phyloP scores from a whole-genome alignment of 1,140 invertebrate genomes.

The Nautilus pompilius region DNA sequence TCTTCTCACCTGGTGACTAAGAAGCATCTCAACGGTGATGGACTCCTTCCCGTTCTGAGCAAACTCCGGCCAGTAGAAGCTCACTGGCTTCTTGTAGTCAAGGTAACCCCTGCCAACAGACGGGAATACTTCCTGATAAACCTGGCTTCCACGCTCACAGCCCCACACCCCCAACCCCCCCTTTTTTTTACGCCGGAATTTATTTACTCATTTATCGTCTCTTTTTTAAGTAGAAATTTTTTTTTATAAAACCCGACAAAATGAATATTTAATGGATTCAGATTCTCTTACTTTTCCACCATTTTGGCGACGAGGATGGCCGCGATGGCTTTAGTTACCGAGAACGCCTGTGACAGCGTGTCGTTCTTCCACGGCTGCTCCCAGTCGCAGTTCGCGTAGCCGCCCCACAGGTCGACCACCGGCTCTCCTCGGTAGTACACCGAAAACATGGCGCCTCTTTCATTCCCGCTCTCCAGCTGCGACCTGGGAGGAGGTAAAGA shows the following conservation, averaged over 20 bases:
- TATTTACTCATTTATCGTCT: too few species aligned
- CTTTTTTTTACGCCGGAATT: too few species aligned
- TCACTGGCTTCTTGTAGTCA: conserved; percentile 49
- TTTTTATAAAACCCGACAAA: neutral
- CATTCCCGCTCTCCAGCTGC: conserved; percentile 19
- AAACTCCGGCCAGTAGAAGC: conserved; percentile 58
- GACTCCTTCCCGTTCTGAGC: conserved; percentile 52
- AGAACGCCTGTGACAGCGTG: conserved; percentile 26
- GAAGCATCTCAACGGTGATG: conserved; percentile 53
- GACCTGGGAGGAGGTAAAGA: too few species aligned
- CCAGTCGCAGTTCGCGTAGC: conserved; percentile 43
- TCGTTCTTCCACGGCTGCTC: conserved; percentile 29
- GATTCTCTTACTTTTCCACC: conserved; percentile 40
- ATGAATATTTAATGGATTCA: neutral
- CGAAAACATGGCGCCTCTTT: conserved; percentile 24
- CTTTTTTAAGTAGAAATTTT: neutral
- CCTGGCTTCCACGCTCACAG: neutral
- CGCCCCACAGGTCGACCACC: conserved; percentile 54
- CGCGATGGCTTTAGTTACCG: conserved; percentile 42
- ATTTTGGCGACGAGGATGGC: conserved; percentile 49
- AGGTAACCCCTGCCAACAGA: conserved; percentile 37
- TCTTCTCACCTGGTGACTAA: conserved; percentile 54
- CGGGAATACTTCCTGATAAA: neutral
- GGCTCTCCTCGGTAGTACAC: conserved; percentile 29
- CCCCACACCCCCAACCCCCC: neutral